phyloP scores from a whole-genome alignment of 2,888 invertebrate genomes.

The Miltochrista miniata region DNA sequence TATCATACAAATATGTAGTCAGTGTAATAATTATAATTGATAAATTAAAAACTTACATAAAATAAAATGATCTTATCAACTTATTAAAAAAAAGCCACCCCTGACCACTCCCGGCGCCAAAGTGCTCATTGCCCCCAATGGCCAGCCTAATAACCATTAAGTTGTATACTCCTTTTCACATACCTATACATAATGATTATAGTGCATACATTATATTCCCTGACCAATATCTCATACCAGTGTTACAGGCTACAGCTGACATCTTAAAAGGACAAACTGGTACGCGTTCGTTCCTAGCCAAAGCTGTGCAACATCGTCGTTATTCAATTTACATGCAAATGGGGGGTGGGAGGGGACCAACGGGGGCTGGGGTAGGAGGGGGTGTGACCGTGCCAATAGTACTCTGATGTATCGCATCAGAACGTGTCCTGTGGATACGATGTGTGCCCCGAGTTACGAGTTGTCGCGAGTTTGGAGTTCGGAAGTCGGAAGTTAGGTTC shows the following conservation, averaged over 20 bases:
- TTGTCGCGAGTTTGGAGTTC: slow-evolving; percentile 12
- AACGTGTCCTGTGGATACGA: slow-evolving; percentile 62
- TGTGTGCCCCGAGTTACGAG: slow-evolving; percentile 23
- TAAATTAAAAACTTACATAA: too few relatives aligned
- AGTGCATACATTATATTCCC: neutral
- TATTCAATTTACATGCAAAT: slow-evolving; percentile 85
- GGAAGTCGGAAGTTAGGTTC: slow-evolving; percentile 1
- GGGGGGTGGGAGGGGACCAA: slow-evolving; percentile 38
- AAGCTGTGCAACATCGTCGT: slow-evolving; percentile 71
- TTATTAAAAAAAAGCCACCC: too few relatives aligned
- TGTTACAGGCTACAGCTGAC: slow-evolving; percentile 38
- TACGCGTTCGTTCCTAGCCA: slow-evolving; percentile 53
- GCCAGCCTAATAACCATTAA: too few relatives aligned
- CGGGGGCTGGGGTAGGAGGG: slow-evolving; percentile 31
- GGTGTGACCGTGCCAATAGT: slow-evolving; percentile 70
- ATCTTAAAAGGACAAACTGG: slow-evolving; percentile 65
- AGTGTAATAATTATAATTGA: too few relatives aligned
- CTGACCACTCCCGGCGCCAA: too few relatives aligned
- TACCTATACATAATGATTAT: neutral
- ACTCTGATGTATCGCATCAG: slow-evolving; percentile 79
- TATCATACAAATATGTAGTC: neutral
- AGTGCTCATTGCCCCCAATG: too few relatives aligned
- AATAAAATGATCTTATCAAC: too few relatives aligned
- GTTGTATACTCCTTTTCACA: neutral
- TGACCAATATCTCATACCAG: slow-evolving; percentile 31